Base-by-base conservation (phyloP, 2,888 invertebrate species). In the Apodemia mormo region DNA sequence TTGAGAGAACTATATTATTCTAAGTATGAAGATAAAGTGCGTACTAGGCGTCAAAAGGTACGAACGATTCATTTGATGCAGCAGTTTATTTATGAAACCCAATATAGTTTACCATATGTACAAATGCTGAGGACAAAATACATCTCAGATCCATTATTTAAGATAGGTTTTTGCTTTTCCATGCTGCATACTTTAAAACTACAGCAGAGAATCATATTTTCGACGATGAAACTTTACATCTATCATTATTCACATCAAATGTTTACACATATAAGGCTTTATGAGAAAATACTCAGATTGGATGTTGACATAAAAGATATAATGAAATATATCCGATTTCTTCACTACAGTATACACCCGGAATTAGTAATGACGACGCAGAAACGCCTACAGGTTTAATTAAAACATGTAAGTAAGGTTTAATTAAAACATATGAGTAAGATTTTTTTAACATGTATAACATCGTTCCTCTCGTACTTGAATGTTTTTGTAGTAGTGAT, bases 51-150 rank as follows among this genome's bases (percentile, higher is more conserved):
- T 6, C 40, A 77, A n/a, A 76, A 79, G 69, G 72, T 70, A 1
- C 75, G 73, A 58, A 72, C 72, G 0, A 7, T 80, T 0, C 0
- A 73, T 0, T 0, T 84, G 0, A 84, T 84, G 80, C 69, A 76
- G 4, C 86, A 87, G 61, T 86, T 87, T 29, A 67, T 85, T 0
- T 85, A 85, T 68, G 71, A 75, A 7, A 77, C 79, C 0, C 78
- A 83, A 30, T 84, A 85, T 69, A 81, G 80, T n/a, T 29, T 87
- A 2, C 72, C 80, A 0, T 76, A 75, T 14, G 45, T 79, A 1
- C 85, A 85, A 69, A 0, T 76, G 0, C 30, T 87, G 6, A 79
- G 83, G 56, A 75, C 74, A 1, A 86, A 85, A 58, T 87, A 85
- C 49, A 67, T 43, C 0, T 2, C 30, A 0, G 68, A 71, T 14